Percentiles rank a stretch among this genome's conserved stretches.
phyloP scores from a whole-genome alignment of 2,888 invertebrate genomes.

The Eledona agricola region DNA sequence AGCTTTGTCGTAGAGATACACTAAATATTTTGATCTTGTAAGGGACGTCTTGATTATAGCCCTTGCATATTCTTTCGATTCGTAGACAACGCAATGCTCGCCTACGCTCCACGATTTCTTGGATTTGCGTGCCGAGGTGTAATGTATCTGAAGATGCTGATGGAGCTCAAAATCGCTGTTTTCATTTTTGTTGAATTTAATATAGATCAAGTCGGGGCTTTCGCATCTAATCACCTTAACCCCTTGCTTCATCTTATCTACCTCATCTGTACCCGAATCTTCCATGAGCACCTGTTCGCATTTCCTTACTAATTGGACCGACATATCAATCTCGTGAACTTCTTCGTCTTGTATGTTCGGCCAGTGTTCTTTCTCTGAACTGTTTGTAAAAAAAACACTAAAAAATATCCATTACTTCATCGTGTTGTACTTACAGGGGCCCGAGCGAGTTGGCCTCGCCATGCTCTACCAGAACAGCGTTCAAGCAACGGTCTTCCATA shows the following conservation, averaged over 20 bases:
- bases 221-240: conserved; percentile 51
- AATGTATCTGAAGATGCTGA: conserved; percentile 49
- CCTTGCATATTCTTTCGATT: conserved; percentile 71
- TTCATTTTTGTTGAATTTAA: conserved; percentile 59
- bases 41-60: no score
- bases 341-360: conserved; percentile 52
- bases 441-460: no score
- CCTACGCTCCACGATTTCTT: conserved; percentile 42
- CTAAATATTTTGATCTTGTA: no score
- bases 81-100: conserved; percentile 62
- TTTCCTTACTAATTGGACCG: conserved; percentile 43
- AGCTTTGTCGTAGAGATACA: conserved; percentile 76
- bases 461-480: no score
- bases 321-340: conserved; percentile 38
- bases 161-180: conserved; percentile 41
- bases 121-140: conserved; percentile 27
- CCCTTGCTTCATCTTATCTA: conserved; percentile 38
- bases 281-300: conserved; percentile 42
- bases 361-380: conserved; percentile 60
- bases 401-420: conserved; percentile 1
- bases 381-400: conserved; percentile 40
- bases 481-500: neutral
- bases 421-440: no score
- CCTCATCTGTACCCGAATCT: conserved; percentile 38
- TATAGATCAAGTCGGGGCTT: conserved; percentile 53